Evolutionary conservation across 1,140 invertebrate species (phyloP).

Genomic region (Drosophila parabipectinata): DNA sequence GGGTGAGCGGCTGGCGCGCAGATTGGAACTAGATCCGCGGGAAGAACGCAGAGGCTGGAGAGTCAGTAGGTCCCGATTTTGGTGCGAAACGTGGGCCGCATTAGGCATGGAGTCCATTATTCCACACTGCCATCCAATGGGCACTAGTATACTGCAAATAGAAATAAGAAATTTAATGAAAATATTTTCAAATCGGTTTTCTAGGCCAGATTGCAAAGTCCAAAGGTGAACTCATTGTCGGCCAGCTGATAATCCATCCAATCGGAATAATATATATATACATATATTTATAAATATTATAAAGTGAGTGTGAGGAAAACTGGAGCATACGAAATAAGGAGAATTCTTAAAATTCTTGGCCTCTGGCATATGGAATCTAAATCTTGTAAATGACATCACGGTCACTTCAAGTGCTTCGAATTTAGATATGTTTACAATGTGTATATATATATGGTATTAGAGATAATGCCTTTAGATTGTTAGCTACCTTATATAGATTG

Average conservation of each 20-base stretch:
- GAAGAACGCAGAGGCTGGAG: constrained; percentile 60
- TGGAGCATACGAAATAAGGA: constrained; percentile 44
- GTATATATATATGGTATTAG: constrained; percentile 25
- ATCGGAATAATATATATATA: constrained; percentile 17
- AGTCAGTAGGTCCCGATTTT: constrained; percentile 58
- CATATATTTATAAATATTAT: constrained; percentile 5
- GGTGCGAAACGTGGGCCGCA: constrained; percentile 33
- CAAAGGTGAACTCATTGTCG: constrained; percentile 64
- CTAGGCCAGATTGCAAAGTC: constrained; percentile 62
- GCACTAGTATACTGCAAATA: constrained; percentile 44
- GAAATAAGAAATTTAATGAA: constrained; percentile 31
- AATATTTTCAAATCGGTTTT: constrained; percentile 29
- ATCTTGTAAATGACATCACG: constrained; percentile 34
- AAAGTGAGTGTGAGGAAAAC: constrained; percentile 31
- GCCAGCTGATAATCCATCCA: constrained; percentile 55
- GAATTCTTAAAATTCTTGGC: constrained; percentile 44
- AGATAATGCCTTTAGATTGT: constrained; percentile 27
- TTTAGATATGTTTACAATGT: constrained; percentile 27
- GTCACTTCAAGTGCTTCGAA: constrained; percentile 35
- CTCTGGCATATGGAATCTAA: constrained; percentile 44
- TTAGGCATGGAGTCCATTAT: constrained; percentile 71
- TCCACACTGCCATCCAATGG: constrained; percentile 53
- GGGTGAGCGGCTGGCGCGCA: constrained; percentile 75
- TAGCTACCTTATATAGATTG: constrained; percentile 37
- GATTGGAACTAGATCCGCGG: constrained; percentile 66